Evolutionary conservation across 2,888 invertebrate species (phyloP), one percentile per base, ranked within the genome.

Genomic region (Drosophila affinis): DNA sequence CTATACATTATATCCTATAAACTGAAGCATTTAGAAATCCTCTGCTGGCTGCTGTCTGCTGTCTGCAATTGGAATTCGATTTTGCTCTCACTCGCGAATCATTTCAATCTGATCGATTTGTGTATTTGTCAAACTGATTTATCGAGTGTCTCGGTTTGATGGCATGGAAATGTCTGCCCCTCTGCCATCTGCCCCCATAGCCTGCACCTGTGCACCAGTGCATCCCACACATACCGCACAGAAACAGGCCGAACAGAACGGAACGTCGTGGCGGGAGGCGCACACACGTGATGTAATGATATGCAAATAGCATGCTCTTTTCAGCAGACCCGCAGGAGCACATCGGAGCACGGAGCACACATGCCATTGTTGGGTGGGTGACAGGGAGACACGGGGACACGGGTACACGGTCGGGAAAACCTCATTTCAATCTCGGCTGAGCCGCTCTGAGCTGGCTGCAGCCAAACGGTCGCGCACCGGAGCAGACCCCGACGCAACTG

Each of bases 231-330:
- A 76, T 32, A 69, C 65, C 46, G 6, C 17, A 24, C 48, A 51
- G 18, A 34, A 14, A 49, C 34, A 57, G 39, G 39, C 27, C 44
- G 9, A 48, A 14, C 21, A 24, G 24, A 4, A 18, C 60, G 12
- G 18, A 10, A 3, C 9, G 32, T 3, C 10, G 32, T 5, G 24
- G 32, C 32, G 9, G 29, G 9, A 2, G 32, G 32, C 39, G 60
- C 34, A 55, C 39, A 57, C 62, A 68, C 45, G 62, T 64, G 55
- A 59, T 29, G 80, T 86, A 85, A 86, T 85, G 86, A 80, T 84
- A 84, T 85, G 84, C 86, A 84, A 85, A 85, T 84, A 85, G 84
- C 63, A 75, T 84, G 84, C 82, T 77, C 82, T 84, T 83, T 85
- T 79, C 80, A 72, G 64, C 61, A 67, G 44, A 32, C n/a, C 56